Conservation (phyloP, 2,888 invertebrate genomes). For the Pammene fasciana region DNA sequence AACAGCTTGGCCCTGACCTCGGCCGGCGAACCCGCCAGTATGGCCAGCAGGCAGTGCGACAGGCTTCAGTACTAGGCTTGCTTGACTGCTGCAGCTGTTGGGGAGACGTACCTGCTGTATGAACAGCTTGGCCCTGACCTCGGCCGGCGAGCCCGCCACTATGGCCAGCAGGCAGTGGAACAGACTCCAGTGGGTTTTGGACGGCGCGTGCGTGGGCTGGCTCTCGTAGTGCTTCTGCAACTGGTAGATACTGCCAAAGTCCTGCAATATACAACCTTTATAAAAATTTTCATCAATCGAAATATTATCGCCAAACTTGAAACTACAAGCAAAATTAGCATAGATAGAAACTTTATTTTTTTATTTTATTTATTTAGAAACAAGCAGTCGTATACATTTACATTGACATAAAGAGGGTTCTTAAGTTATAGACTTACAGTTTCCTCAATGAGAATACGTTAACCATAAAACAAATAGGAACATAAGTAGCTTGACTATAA, state of each 20-base stretch:
- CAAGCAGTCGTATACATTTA: too few species aligned
- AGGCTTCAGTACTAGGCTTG: slow-evolving; percentile 58
- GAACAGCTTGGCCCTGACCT: slow-evolving; percentile 65
- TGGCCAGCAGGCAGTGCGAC: slow-evolving; percentile 72
- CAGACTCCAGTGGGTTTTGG: slow-evolving; percentile 68
- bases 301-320: too few species aligned
- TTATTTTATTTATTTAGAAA: too few species aligned
- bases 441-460: too few species aligned
- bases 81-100: too few species aligned
- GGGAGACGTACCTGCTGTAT: slow-evolving; percentile 54
- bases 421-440: too few species aligned
- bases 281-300: background rate
- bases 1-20: slow-evolving; percentile 66
- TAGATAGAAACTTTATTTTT: too few species aligned
- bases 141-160: slow-evolving; percentile 64
- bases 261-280: slow-evolving; percentile 54
- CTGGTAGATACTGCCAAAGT: slow-evolving; percentile 70
- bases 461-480: too few species aligned
- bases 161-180: slow-evolving; percentile 74
- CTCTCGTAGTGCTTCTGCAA: slow-evolving; percentile 74
- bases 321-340: too few species aligned
- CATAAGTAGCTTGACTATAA: too few species aligned
- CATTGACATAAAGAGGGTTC: too few species aligned
- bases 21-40: slow-evolving; percentile 65
- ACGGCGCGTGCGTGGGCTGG: slow-evolving; percentile 71